Evolutionary conservation across 2,113 vertebrate species (phyloP).

Genomic region (Antechinus flavipes): DNA sequence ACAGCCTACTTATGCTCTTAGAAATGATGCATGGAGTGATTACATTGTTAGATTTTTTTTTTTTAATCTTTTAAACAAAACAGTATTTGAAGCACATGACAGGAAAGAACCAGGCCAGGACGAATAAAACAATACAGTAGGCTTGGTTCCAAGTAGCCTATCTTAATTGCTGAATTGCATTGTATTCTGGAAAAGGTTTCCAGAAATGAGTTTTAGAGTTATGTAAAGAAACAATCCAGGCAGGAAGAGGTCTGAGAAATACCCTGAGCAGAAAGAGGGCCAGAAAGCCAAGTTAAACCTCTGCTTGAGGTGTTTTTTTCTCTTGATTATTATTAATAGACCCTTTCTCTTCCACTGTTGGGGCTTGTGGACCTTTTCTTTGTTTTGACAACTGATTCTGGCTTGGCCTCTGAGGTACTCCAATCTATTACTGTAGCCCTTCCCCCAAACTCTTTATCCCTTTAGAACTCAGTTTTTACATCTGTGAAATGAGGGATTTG

Average conservation of each 20-base stretch:
- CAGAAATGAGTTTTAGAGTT: not conserved
- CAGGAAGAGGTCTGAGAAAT: constrained; percentile 1
- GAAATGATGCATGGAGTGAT: constrained; percentile 8
- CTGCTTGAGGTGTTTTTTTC: not conserved
- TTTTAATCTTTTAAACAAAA: constrained; percentile 26
- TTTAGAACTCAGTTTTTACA: constrained; percentile 33
- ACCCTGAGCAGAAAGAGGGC: not conserved
- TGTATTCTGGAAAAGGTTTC: constrained; percentile 2
- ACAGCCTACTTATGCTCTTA: constrained; percentile 13
- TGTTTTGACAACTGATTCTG: not conserved
- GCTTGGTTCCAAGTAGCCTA: constrained; percentile 16
- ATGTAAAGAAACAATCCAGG: not conserved
- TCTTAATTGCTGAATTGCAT: constrained; percentile 19
- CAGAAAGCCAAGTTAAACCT: not conserved
- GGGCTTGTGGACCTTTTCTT: not conserved
- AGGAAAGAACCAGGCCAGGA: not conserved
- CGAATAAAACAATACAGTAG: not conserved
- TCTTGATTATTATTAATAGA: not conserved
- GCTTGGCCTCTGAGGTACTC: not conserved
- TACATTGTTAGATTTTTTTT: not conserved
- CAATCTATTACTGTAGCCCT: not conserved
- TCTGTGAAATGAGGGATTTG: not conserved
- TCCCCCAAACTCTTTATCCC: constrained; percentile 3
- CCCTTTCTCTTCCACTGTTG: not conserved
- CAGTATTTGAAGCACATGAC: not conserved